Evolutionary conservation across 2,113 vertebrate species (phyloP).

Genomic region (Nycticryphes semicollaris): DNA sequence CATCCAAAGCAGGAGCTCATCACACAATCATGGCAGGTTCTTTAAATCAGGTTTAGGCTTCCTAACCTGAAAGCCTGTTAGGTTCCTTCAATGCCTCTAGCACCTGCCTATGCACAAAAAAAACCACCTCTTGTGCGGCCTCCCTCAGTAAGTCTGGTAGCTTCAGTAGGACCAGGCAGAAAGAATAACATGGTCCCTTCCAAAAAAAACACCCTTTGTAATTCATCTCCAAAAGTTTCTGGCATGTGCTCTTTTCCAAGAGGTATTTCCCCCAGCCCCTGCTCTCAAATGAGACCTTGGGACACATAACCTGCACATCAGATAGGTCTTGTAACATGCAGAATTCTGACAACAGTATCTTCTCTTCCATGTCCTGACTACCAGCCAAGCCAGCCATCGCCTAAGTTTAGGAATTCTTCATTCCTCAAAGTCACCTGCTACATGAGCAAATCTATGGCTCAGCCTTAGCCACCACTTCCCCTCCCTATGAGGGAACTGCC

Average conservation of each 20-base stretch:
- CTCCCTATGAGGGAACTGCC: background rate
- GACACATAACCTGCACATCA: background rate
- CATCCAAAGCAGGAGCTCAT: background rate
- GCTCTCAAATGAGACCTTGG: background rate
- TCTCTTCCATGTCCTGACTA: background rate
- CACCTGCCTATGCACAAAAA: background rate
- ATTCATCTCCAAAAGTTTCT: background rate
- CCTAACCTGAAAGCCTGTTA: background rate
- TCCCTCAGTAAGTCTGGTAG: background rate
- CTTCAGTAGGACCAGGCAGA: background rate
- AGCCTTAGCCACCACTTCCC: background rate
- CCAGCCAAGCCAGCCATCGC: background rate
- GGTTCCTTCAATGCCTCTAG: background rate
- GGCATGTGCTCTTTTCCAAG: background rate
- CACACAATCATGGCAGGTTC: background rate
- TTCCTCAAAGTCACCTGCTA: background rate
- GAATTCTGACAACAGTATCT: background rate
- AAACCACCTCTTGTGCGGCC: too few relatives aligned
- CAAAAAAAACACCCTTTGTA: background rate
- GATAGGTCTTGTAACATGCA: rapidly evolving
- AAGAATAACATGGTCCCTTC: background rate
- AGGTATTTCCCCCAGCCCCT: background rate
- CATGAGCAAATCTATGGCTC: background rate
- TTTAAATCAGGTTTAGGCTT: background rate
- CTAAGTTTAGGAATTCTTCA: background rate